Conservation (phyloP, 2,888 invertebrate genomes). For the Halocaridina rubra region DNA sequence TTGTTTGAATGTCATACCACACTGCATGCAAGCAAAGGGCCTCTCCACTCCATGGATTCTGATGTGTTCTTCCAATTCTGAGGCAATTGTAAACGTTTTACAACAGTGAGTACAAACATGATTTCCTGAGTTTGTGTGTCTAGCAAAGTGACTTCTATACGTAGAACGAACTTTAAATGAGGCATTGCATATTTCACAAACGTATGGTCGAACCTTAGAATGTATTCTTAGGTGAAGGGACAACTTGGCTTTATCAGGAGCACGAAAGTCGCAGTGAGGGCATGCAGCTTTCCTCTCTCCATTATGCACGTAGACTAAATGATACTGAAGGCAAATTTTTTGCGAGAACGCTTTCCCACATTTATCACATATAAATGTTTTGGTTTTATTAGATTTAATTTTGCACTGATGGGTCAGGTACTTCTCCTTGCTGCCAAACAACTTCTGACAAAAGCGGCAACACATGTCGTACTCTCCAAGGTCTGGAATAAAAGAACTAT, state of each 20-base stretch:
- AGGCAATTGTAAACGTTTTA: constrained; percentile 50
- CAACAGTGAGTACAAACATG: constrained; percentile 47
- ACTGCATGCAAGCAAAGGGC: constrained; percentile 27
- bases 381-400: not conserved
- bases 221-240: constrained; percentile 52
- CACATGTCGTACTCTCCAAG: not conserved
- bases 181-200: constrained; percentile 31
- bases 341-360: constrained; percentile 47
- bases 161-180: constrained; percentile 56
- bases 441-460: constrained; percentile 62
- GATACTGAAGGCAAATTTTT: constrained; percentile 51
- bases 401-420: constrained; percentile 17
- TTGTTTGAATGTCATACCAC: constrained; percentile 51
- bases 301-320: constrained; percentile 33
- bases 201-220: constrained; percentile 48
- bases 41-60: constrained; percentile 39
- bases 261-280: constrained; percentile 36
- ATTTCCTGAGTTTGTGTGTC: constrained; percentile 55
- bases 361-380: constrained; percentile 4
- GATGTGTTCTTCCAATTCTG: constrained; percentile 43
- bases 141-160: constrained; percentile 43
- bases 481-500: constrained; percentile 33
- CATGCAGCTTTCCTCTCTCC: constrained; percentile 47
- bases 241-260: constrained; percentile 51
- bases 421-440: constrained; percentile 65